Evolutionary conservation across 2,113 vertebrate species (phyloP).

Genomic region (Dinomys branickii): DNA sequence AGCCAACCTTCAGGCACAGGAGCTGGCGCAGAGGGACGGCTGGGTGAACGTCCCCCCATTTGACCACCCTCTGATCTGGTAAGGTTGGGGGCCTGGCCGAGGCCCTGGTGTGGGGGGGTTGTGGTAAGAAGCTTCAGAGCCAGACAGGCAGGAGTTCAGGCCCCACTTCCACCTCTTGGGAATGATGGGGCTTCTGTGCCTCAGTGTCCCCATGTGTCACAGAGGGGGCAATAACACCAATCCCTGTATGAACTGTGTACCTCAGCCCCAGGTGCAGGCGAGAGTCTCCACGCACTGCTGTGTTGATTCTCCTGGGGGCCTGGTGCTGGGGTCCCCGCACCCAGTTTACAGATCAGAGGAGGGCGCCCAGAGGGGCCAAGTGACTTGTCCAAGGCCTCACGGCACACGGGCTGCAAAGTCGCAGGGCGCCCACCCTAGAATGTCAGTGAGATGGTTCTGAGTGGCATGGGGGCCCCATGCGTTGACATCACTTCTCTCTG

Average conservation of each 20-base stretch:
- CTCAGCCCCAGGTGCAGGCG: not conserved
- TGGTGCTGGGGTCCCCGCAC: not conserved
- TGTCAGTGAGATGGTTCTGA: not conserved
- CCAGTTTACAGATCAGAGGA: not conserved
- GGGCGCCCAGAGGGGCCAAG: not conserved
- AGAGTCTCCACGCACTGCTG: not conserved
- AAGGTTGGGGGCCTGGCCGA: conserved; percentile 62
- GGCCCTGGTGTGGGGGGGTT: not conserved
- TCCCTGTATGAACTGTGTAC: not conserved
- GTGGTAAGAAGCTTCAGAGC: not conserved
- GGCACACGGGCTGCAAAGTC: not conserved
- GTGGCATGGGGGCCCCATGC: not conserved
- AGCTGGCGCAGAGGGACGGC: conserved; percentile 85
- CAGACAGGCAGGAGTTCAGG: not conserved
- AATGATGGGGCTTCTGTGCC: not conserved
- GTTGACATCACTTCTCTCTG: not conserved
- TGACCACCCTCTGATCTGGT: conserved; percentile 95
- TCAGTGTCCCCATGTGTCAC: not conserved
- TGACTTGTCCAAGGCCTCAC: not conserved
- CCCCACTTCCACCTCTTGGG: not conserved
- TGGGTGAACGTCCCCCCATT: conserved; percentile 92
- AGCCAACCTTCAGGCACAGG: conserved; percentile 90
- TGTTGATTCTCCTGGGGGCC: not conserved
- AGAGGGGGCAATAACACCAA: not conserved
- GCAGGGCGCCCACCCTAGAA: not conserved